Percentiles rank a stretch among this genome's conserved stretches.
These are phyloP conservation scores for Orussus abietinus DNA, from an alignment of 1,140 invertebrate species.

Conservation along the genomic window DNA sequence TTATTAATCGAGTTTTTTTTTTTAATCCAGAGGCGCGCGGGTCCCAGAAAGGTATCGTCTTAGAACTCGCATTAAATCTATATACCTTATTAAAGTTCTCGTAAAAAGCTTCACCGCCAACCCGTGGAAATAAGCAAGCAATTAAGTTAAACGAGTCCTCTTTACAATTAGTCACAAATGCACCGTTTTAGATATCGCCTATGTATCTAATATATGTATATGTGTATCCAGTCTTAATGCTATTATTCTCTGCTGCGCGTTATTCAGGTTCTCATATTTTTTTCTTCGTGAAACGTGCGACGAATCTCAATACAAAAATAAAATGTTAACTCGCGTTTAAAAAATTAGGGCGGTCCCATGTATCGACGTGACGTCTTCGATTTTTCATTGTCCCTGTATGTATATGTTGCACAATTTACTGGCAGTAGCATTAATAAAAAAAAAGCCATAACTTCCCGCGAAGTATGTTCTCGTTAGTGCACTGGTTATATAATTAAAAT, in stretches of 20 bases:
- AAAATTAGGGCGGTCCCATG: no score
- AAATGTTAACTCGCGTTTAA: no score
- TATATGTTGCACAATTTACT: no score
- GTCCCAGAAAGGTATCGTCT: conserved; percentile 21
- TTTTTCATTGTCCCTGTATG: no score
- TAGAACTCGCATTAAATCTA: conserved; percentile 31
- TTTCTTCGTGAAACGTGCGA: no score
- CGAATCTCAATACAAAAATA: no score
- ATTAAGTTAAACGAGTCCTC: conserved; percentile 25
- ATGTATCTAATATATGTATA: conserved; percentile 28
- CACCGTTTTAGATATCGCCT: conserved; percentile 42
- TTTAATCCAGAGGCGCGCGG: conserved; percentile 34
- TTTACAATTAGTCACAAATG: conserved; percentile 34
- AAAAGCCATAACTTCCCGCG: no score
- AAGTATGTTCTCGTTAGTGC: no score
- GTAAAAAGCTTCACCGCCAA: conserved; percentile 30
- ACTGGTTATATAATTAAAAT: no score
- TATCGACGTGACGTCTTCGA: no score
- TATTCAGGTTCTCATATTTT: no score
- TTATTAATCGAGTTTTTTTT: conserved; percentile 26
- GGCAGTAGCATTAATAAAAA: no score
- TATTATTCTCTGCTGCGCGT: conserved; percentile 37
- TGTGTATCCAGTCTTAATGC: conserved; percentile 43
- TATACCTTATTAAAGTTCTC: conserved; percentile 19
- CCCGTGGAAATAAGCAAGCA: conserved; percentile 39